Evolutionary conservation across 2,113 vertebrate genomes (phyloP).

Genomic region (Tragelaphus strepsiceros): DNA sequence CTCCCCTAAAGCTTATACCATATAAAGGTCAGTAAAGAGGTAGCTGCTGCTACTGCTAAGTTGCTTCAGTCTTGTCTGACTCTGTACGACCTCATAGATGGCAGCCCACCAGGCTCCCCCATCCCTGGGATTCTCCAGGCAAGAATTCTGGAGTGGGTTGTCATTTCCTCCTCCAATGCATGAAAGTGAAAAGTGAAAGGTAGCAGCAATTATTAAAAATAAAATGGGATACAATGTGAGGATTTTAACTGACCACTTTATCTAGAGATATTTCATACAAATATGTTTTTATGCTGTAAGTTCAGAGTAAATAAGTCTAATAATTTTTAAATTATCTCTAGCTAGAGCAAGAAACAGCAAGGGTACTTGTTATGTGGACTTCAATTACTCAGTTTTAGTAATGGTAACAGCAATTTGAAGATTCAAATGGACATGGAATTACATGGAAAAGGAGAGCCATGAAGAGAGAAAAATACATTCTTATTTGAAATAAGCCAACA

Average conservation of each 20-base stretch:
- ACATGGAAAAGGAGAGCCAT: not conserved
- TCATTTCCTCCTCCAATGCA: too few species aligned
- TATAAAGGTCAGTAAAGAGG: conserved; percentile 31
- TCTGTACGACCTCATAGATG: too few species aligned
- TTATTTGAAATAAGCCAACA: not conserved
- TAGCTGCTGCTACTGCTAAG: not conserved
- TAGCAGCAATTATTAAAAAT: not conserved
- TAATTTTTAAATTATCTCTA: not conserved
- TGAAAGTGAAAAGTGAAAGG: not conserved
- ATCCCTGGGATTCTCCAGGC: too few species aligned
- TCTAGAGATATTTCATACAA: not conserved
- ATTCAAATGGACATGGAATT: not conserved
- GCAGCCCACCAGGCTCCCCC: too few species aligned
- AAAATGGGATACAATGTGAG: not conserved
- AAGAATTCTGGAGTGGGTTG: too few species aligned
- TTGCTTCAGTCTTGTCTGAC: too few species aligned
- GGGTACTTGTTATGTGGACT: not conserved
- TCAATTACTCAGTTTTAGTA: not conserved
- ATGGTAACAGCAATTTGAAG: not conserved
- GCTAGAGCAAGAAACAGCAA: not conserved
- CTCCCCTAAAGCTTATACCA: not conserved
- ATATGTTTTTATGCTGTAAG: not conserved
- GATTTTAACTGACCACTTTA: not conserved
- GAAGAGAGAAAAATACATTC: not conserved
- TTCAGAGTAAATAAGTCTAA: not conserved